phyloP scores from a whole-genome alignment of 2,797 vertebrate genomes.

The Loris lydekkerianus region DNA sequence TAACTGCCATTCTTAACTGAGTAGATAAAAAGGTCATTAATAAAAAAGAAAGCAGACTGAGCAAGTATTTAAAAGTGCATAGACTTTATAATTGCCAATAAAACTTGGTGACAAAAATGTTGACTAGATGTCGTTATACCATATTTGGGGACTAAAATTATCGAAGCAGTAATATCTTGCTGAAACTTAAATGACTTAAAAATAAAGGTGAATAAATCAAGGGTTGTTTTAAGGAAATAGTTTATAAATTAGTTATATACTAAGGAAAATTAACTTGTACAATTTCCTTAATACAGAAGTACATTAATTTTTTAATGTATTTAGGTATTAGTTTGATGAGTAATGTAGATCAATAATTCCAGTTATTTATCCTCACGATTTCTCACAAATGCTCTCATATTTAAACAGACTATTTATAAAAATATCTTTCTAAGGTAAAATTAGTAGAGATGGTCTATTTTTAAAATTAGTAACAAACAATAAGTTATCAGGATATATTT shows the following conservation, averaged over 20 bases:
- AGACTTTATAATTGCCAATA: slow-evolving; percentile 61
- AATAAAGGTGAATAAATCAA: slow-evolving; percentile 65
- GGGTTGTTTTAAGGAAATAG: slow-evolving; percentile 45
- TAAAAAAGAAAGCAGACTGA: slow-evolving; percentile 61
- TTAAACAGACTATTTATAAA: slow-evolving; percentile 27
- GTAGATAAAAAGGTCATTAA: slow-evolving; percentile 59
- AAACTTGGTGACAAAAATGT: slow-evolving; percentile 71
- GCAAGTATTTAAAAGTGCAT: slow-evolving; percentile 66
- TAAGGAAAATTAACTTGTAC: slow-evolving; percentile 4
- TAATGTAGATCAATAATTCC: neutral
- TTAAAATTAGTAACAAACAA: neutral
- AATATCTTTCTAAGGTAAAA: slow-evolving; percentile 17
- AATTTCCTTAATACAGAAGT: neutral
- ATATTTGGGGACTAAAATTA: slow-evolving; percentile 43
- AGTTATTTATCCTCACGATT: neutral
- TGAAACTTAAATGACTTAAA: slow-evolving; percentile 63
- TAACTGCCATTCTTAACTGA: slow-evolving; percentile 47
- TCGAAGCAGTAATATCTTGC: slow-evolving; percentile 43
- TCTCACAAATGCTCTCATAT: neutral
- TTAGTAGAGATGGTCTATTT: neutral
- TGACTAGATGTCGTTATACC: slow-evolving; percentile 31
- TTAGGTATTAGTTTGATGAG: slow-evolving; percentile 20
- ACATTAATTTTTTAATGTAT: neutral
- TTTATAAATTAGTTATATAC: slow-evolving; percentile 29
- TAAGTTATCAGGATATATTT: neutral